phyloP scores from a whole-genome alignment of 2,888 invertebrate species.

The Chloroclysta siterata region DNA sequence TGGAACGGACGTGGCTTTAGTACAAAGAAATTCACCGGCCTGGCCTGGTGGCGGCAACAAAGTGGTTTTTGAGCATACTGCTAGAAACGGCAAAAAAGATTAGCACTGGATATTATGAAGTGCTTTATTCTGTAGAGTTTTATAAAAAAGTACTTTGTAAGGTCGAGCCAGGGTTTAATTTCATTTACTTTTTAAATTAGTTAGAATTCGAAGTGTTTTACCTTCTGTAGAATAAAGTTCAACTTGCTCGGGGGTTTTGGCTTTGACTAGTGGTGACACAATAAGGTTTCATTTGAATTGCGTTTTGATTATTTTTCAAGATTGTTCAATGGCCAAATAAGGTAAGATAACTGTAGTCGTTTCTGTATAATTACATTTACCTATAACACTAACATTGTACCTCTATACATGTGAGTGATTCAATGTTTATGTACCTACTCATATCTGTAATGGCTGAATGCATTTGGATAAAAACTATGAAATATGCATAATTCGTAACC shows the following conservation, averaged over 20 bases:
- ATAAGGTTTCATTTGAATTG: background rate
- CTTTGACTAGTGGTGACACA: background rate
- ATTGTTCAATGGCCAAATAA: too few species aligned
- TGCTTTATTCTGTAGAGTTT: background rate
- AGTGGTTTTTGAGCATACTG: constrained; percentile 51
- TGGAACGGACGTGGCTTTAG: constrained; percentile 64
- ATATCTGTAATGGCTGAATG: too few species aligned
- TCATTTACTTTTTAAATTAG: background rate
- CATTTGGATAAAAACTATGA: too few species aligned
- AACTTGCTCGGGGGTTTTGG: background rate
- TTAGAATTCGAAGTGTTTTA: background rate
- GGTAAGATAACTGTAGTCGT: too few species aligned
- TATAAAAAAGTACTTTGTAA: background rate
- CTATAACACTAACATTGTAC: too few species aligned
- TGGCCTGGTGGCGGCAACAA: constrained; percentile 64
- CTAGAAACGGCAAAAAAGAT: constrained; percentile 15
- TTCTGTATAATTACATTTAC: too few species aligned
- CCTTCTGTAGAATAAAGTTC: background rate
- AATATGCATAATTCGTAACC: too few species aligned
- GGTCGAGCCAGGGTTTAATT: background rate
- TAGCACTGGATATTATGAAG: constrained; percentile 23
- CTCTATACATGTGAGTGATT: too few species aligned
- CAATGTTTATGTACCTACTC: too few species aligned
- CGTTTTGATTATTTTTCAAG: background rate
- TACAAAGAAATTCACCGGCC: constrained; percentile 63